These are phyloP conservation scores for Megaleporinus macrocephalus DNA, from an alignment of 2,113 vertebrate genomes.

Conservation along the genomic window DNA sequence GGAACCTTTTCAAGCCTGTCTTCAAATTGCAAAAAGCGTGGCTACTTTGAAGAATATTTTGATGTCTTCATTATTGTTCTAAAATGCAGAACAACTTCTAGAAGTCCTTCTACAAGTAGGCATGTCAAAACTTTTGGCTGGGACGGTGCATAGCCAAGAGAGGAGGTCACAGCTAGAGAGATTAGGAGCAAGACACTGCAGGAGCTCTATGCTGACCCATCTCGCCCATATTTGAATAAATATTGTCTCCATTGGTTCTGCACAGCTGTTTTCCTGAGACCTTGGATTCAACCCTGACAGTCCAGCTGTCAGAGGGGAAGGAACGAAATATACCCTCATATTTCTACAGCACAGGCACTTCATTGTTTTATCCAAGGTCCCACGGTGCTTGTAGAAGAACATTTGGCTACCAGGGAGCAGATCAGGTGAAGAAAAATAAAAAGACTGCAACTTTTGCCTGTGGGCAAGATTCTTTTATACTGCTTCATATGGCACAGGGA, in stretches of 20 bases:
- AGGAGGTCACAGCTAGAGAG: conserved; percentile 16
- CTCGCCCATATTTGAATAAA: conserved; percentile 34
- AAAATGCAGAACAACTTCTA: not conserved
- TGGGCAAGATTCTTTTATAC: conserved; percentile 7
- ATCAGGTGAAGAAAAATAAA: not conserved
- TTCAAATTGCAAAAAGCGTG: too few species aligned
- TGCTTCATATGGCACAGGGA: not conserved
- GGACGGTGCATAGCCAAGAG: not conserved
- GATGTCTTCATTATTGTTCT: not conserved
- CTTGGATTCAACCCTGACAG: conserved; percentile 31
- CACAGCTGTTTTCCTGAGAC: conserved; percentile 43
- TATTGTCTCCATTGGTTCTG: not conserved
- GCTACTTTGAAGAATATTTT: too few species aligned
- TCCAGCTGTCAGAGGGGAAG: conserved; percentile 42
- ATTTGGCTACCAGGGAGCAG: not conserved
- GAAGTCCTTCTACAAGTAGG: not conserved
- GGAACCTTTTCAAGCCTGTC: not conserved
- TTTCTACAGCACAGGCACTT: conserved; percentile 28
- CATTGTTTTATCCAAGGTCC: conserved; percentile 42
- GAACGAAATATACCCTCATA: conserved; percentile 33
- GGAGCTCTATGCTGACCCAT: conserved; percentile 14
- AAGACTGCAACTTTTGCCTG: not conserved
- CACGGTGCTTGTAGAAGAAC: not conserved
- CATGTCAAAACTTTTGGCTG: not conserved
- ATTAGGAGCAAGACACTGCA: conserved; percentile 11